Conservation (phyloP, 2,888 invertebrate genomes). For the Galerucella nymphaeae region DNA sequence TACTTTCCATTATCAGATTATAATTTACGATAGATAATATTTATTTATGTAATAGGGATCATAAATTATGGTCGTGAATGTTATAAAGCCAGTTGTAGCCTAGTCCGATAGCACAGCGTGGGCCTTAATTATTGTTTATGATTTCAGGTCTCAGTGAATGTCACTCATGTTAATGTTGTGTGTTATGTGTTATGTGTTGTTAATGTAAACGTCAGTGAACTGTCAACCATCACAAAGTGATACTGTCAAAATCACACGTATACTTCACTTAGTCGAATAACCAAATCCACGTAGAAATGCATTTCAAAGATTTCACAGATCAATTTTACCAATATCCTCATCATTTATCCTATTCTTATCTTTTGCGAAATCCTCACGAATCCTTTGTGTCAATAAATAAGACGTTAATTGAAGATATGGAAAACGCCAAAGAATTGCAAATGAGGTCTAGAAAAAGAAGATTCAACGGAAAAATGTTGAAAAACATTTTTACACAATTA, state of each 20-base stretch:
- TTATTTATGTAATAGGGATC: no score
- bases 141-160: no score
- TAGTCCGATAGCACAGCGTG: no score
- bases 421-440: not conserved
- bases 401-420: not conserved
- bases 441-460: not conserved
- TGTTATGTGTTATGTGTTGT: no score
- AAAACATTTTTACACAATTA: constrained; percentile 25
- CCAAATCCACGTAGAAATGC: constrained; percentile 6
- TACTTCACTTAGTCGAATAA: not conserved
- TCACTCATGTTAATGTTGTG: no score
- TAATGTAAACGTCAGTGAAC: not conserved
- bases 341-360: constrained; percentile 1
- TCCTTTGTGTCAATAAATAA: not conserved
- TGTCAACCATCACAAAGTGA: not conserved
- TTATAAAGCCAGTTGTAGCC: no score
- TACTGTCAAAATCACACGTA: constrained; percentile 4
- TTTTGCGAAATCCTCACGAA: not conserved
- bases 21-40: no score
- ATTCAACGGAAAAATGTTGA: constrained; percentile 21
- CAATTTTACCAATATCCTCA: constrained; percentile 13
- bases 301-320: constrained; percentile 17
- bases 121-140: no score
- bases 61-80: no score
- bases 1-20: no score